Evolutionary conservation across 2,113 vertebrate genomes (phyloP).

Genomic region (Variabilichromis moorii): DNA sequence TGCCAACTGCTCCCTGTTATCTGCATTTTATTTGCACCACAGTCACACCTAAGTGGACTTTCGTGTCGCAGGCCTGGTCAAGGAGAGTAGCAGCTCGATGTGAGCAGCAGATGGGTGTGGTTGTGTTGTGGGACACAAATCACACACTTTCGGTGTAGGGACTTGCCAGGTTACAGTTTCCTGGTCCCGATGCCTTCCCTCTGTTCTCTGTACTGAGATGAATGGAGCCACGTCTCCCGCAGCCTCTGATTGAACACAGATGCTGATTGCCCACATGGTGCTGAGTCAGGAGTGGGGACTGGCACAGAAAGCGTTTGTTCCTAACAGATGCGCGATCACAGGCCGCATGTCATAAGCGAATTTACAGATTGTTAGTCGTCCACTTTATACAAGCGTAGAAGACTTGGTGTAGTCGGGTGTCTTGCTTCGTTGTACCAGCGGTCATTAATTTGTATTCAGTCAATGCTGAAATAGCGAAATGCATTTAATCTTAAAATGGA

Average conservation of each 20-base stretch:
- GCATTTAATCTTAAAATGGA: not conserved
- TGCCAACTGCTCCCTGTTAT: not conserved
- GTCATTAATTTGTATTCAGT: not conserved
- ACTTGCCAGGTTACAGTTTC: not conserved
- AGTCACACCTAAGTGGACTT: not conserved
- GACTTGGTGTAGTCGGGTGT: not conserved
- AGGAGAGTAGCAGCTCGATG: not conserved
- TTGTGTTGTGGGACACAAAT: not conserved
- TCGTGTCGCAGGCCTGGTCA: not conserved
- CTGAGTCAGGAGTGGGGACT: conserved; percentile 1
- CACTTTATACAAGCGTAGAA: not conserved
- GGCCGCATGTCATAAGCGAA: not conserved
- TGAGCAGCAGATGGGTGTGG: conserved; percentile 9
- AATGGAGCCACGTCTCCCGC: not conserved
- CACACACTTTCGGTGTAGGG: not conserved
- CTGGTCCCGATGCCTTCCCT: not conserved
- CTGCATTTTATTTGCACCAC: not conserved
- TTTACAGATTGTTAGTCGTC: not conserved
- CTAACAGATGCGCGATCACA: not conserved
- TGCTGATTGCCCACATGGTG: not conserved
- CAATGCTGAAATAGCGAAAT: fast-evolving
- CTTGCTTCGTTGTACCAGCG: not conserved
- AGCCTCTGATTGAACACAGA: conserved; percentile 9
- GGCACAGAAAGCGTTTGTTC: not conserved
- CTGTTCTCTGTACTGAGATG: not conserved